These are phyloP conservation scores for Cryptotermes secundus DNA, from an alignment of 1,140 invertebrate species.

Conservation along the genomic window DNA sequence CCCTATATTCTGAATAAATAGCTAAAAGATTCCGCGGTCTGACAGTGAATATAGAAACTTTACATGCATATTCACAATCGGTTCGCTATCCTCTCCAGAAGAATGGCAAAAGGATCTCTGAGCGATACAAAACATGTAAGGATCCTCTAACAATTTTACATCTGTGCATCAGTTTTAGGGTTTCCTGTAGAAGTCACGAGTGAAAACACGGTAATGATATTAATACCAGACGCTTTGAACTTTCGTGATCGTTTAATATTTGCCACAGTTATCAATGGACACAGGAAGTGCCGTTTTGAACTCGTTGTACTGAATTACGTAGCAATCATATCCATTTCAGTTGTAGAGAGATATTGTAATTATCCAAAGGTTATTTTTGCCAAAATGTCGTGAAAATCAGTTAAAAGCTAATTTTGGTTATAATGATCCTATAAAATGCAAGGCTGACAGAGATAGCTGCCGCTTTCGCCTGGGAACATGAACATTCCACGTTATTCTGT, in stretches of 20 bases:
- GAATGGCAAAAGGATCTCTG: no score
- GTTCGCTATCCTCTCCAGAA: no score
- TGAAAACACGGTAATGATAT: background rate
- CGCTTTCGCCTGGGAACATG: no score
- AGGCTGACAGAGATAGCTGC: no score
- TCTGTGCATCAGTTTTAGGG: background rate
- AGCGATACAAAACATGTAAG: no score
- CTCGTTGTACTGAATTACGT: background rate
- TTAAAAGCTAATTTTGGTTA: background rate
- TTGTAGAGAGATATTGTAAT: background rate
- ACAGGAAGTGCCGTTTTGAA: background rate
- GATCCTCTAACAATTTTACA: no score
- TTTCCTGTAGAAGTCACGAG: background rate
- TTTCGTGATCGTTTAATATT: background rate
- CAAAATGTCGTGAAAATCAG: conserved; percentile 10
- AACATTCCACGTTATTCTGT: no score
- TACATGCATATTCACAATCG: no score
- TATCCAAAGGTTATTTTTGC: background rate
- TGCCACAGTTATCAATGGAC: conserved; percentile 4
- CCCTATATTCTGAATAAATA: no score
- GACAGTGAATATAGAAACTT: no score
- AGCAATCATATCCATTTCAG: background rate
- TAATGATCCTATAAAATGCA: background rate
- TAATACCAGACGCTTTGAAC: background rate
- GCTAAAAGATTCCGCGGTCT: no score